Evolutionary conservation across 2,888 invertebrate species (phyloP), one percentile per base, ranked within the genome.

Genomic region (Oscheius sp.): DNA sequence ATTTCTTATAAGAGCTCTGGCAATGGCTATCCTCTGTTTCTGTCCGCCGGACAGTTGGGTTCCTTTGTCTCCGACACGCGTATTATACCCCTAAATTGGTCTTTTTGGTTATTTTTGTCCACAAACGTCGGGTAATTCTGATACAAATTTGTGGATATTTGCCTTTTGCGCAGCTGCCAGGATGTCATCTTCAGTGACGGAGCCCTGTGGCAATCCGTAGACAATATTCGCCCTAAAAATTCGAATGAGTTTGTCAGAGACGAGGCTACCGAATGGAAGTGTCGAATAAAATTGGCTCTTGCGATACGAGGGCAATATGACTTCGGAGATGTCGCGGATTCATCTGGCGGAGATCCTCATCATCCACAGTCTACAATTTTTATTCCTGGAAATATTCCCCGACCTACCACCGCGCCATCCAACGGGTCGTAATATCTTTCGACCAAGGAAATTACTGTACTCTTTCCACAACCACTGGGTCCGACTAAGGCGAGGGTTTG

Each of bases 351-450:
- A 90, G 83, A 27, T 89, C 87, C 21, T 86, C 74, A 29, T 85
- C 85, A 74, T 90, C 90, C 35, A 35, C 35, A 35, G 35, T 35
- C 35, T 35, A 35, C 3, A 35, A n/a, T n/a, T n/a, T n/a, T n/a
- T n/a, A n/a, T n/a, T n/a, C n/a, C n/a, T n/a, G n/a, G n/a, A n/a
- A n/a, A n/a, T n/a, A n/a, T n/a, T n/a, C n/a, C n/a, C n/a, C n/a
- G n/a, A n/a, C n/a, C 80, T 12, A 74, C 58, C 80, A 85, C 59
- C 53, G 79, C 53, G 9, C 94, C 94, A 5, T 89, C 89, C 12
- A 90, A 89, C 0, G 93, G 93, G 88, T 94, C 94, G 88, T 96
- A 95, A 88, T 94, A 94, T 73, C 95, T 90, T 89, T 94, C 93
- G 0, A 95, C 89, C 3, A 90, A 82, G 29, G 87, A 88, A 21